Conservation (phyloP, 2,113 vertebrate species). For the Nothoprocta perdicaria region DNA sequence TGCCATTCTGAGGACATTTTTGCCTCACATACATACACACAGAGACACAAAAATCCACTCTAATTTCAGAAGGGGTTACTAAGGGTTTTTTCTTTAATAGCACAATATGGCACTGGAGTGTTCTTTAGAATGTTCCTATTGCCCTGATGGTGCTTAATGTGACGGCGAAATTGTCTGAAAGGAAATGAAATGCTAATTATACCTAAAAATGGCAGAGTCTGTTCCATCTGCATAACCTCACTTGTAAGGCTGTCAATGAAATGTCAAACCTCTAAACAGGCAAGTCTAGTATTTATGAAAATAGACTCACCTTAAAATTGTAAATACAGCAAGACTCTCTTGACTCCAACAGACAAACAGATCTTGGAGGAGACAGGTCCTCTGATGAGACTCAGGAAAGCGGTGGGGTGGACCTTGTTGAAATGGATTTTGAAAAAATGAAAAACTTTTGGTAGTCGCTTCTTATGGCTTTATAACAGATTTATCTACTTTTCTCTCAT, state of each 20-base stretch:
- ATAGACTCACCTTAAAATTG: background rate
- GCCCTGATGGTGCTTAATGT: conserved; percentile 14
- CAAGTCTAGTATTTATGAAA: conserved; percentile 6
- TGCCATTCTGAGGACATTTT: background rate
- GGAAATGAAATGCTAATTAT: conserved; percentile 63
- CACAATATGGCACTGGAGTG: background rate
- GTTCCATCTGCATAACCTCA: conserved; percentile 31
- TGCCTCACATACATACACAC: too few relatives aligned
- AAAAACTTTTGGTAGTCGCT: background rate
- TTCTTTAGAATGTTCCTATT: background rate
- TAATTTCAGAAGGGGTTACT: background rate
- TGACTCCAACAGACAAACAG: background rate
- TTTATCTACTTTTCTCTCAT: background rate
- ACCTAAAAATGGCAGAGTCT: conserved; percentile 35
- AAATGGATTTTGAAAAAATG: background rate
- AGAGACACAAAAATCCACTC: background rate
- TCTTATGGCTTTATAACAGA: too few relatives aligned
- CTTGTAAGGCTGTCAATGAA: conserved; percentile 35
- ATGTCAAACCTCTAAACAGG: conserved; percentile 13
- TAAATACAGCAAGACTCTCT: background rate
- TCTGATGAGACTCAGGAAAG: background rate
- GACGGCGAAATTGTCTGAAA: conserved; percentile 34
- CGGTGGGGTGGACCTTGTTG: background rate
- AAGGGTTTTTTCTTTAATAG: background rate
- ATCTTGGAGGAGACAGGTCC: background rate